phyloP scores from a whole-genome alignment of 2,113 vertebrate genomes.

The Rhombomys opimus region DNA sequence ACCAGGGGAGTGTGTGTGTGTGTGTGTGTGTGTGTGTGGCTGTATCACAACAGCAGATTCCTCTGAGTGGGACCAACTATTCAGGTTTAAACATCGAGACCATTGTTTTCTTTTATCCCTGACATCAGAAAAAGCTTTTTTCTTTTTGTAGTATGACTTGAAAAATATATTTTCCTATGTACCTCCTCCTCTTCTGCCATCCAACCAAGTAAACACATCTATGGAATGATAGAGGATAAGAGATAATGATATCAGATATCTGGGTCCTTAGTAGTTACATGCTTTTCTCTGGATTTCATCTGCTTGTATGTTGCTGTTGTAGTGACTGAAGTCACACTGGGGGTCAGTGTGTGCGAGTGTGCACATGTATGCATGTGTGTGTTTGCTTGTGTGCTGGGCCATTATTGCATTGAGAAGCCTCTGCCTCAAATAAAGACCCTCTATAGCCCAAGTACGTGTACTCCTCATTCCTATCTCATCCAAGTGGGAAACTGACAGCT shows the following conservation, averaged over 20 bases:
- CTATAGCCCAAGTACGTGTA: not conserved
- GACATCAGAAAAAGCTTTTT: constrained; percentile 15
- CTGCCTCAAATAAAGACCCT: not conserved
- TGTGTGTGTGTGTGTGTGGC: too few species aligned
- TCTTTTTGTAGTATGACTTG: not conserved
- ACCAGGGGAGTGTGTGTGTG: too few species aligned
- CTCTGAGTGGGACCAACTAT: not conserved
- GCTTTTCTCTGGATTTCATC: not conserved
- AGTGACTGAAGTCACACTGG: not conserved
- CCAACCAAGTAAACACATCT: not conserved
- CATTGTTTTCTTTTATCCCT: not conserved
- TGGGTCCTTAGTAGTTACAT: not conserved
- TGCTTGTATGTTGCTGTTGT: not conserved
- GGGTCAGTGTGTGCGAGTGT: not conserved
- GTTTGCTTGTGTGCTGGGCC: not conserved
- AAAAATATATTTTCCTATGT: not conserved
- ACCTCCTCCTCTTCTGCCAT: not conserved
- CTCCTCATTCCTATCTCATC: not conserved
- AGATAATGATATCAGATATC: not conserved
- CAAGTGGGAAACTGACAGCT: not conserved
- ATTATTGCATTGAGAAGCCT: not conserved
- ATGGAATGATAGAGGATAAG: not conserved
- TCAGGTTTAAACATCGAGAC: not conserved
- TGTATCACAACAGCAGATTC: not conserved
- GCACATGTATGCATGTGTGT: not conserved